Base-by-base conservation (phyloP, 2,888 invertebrate species). In the Hydrotaea cyrtoneurina region DNA sequence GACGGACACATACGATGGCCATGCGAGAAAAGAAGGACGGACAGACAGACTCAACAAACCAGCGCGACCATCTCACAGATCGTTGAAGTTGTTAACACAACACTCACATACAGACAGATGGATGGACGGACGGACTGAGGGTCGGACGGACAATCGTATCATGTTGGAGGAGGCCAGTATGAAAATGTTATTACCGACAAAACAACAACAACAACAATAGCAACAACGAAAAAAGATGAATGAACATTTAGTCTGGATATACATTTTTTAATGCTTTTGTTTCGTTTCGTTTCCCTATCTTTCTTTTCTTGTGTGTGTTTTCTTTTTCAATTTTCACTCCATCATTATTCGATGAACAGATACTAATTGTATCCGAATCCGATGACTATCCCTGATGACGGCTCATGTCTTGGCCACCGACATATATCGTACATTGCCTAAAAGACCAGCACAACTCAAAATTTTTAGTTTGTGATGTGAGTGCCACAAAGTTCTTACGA, bases 241-340 rank as follows among this genome's bases (percentile, higher is more conserved):
- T 69, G 50, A 50, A 39, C 69, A 78, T 74, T 69, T 78, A 71
- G 78, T 78, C 74, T 78, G 78, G 53, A 62, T 55, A 82, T 75
- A 74, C 26, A 78, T 59, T 81, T 77, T 2, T 66, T 69, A 73
- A 53, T 55, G 53, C 19, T 77, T 75, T 83, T 76, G 57, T 79
- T 66, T 79, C 23, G 64, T 11, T 69, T 13, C 39, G 53, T 55
- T 39, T 59, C 4, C 31, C 7, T 64, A 15, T 53, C 31, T 15
- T 17, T 53, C 13, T 31, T 31, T 31, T 31, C 3, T 7, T 31
- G 31, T 31, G 31, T 31, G 31, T 31, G 31, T 31, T 31, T 39
- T 73, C 64, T 50, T 31, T 31, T 31, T 31, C 31, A 31, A 31
- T 31, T 31, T 59, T 62, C 53, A 55, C n/a, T 72, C 31, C n/a